Evolutionary conservation across 2,113 vertebrate species (phyloP), one percentile per base, ranked within the genome.

Genomic region (Tricholaema leucomelas): DNA sequence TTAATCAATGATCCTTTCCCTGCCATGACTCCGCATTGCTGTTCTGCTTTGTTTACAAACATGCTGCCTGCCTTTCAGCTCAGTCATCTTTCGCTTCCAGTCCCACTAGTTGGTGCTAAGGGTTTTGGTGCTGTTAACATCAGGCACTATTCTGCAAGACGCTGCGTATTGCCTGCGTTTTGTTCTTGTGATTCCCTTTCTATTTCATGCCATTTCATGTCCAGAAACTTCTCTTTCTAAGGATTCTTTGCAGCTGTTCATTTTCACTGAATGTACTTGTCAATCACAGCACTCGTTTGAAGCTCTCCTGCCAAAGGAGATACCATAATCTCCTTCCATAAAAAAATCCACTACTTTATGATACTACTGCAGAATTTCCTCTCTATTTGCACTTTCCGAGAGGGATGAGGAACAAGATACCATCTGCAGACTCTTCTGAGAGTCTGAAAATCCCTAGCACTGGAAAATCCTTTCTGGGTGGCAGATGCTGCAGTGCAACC

Each of bases 61-160:
- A 38, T 3, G 5, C 2, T 6, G 2, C 33, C 79, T 16, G 46
- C 82, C 75, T 56, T 40, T 5, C 82, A 59, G 73, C 76, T 61
- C 67, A 4, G n/a, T 9, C 66, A 12, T 21, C 42, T 55, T 35
- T 36, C 28, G 30, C 73, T 67, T 30, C 67, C 25, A 3, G 0
- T 1, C 10, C 4, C 6, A 31, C 1, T 0, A 20, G 14, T 16
- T n/a, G 25, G 31, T 0, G 60, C 50, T 14, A 48, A 5, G 3
- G 7, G 2, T 48, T 8, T 4, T 0, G 7, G 10, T 46, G 66
- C 71, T 67, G 46, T 40, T 60, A 24, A 13, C 28, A 7, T 5
- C 52, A 31, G 28, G 48, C 24, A 5, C 15, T 20, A 2, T 6
- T 46, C 86, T 42, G 64, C 1, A 15, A 35, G 64, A 31, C 6